Percentiles rank a stretch among this genome's conserved stretches.
These are phyloP conservation scores for Caenorhabditis tropicalis DNA, from an alignment of 1,140 invertebrate species.

Conservation along the genomic window DNA sequence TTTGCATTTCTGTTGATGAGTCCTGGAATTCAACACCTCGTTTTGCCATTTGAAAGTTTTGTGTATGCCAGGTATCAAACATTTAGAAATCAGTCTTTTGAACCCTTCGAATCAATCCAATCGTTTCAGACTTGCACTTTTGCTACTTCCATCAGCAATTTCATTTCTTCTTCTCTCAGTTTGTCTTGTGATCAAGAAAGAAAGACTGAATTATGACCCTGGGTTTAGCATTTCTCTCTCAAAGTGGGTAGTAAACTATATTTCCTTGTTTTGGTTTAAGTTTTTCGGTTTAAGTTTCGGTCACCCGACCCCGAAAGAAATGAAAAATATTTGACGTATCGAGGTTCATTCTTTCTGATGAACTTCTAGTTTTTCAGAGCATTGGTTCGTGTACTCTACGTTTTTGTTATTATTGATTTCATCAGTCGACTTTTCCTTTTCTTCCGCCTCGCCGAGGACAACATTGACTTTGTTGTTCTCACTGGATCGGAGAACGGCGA, in stretches of 20 bases:
- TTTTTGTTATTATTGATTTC: slow-evolving; percentile 30
- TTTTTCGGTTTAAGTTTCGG: slow-evolving; percentile 15
- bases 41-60: slow-evolving; percentile 32
- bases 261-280: slow-evolving; percentile 36
- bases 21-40: not conserved
- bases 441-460: slow-evolving; percentile 20
- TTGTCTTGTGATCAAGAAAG: slow-evolving; percentile 39
- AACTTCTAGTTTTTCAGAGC: slow-evolving; percentile 1
- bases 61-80: not conserved
- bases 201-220: slow-evolving; percentile 43
- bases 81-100: not conserved
- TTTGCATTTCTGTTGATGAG: slow-evolving; percentile 13
- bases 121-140: slow-evolving; percentile 27
- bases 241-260: slow-evolving; percentile 36
- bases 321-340: not conserved
- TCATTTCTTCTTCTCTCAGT: slow-evolving; percentile 33
- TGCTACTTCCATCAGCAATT: slow-evolving; percentile 35
- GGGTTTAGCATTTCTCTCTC: slow-evolving; percentile 41
- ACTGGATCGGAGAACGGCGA: slow-evolving; percentile 25
- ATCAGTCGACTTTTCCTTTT: not conserved
- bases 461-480: slow-evolving; percentile 30
- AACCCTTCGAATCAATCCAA: not conserved
- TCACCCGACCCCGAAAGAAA: not conserved
- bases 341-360: not conserved
- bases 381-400: slow-evolving; percentile 8